These are phyloP conservation scores for Palaemon carinicauda DNA, from an alignment of 1,140 invertebrate genomes.

Conservation along the genomic window DNA sequence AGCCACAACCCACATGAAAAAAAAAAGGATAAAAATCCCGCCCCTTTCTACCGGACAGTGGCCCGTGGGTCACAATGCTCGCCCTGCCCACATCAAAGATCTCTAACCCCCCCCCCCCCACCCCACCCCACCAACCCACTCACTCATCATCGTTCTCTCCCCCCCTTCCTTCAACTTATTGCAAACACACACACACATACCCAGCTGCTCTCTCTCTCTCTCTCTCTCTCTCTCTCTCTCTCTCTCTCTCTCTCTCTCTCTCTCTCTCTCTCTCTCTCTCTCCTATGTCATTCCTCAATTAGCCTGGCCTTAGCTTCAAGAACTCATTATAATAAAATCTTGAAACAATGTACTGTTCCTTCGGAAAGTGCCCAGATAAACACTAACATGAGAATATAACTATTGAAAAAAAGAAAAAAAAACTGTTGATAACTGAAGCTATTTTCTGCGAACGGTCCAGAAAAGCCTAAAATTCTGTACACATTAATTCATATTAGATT, in stretches of 20 bases:
- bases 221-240: not conserved
- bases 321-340: too few relatives aligned
- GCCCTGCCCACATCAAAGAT: not conserved
- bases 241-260: not conserved
- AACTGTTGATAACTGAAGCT: too few relatives aligned
- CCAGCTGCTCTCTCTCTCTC: not conserved
- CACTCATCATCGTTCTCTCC: not conserved
- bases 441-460: too few relatives aligned
- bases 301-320: not conserved
- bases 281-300: not conserved
- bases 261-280: not conserved
- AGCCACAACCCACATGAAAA: conserved; percentile 7
- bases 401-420: too few relatives aligned
- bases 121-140: not conserved
- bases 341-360: not conserved
- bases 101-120: not conserved
- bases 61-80: conserved; percentile 39
- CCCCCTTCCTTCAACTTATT: not conserved
- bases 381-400: too few relatives aligned
- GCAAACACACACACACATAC: not conserved
- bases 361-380: not conserved
- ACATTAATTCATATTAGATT: too few relatives aligned
- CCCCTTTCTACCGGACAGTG: conserved; percentile 46
- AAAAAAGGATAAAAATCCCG: conserved; percentile 44
- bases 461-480: too few relatives aligned